Percentiles rank a stretch among this genome's conserved stretches.
Evolutionary conservation across 2,797 vertebrate genomes (phyloP).

Genomic region (Galagoides demidoff): DNA sequence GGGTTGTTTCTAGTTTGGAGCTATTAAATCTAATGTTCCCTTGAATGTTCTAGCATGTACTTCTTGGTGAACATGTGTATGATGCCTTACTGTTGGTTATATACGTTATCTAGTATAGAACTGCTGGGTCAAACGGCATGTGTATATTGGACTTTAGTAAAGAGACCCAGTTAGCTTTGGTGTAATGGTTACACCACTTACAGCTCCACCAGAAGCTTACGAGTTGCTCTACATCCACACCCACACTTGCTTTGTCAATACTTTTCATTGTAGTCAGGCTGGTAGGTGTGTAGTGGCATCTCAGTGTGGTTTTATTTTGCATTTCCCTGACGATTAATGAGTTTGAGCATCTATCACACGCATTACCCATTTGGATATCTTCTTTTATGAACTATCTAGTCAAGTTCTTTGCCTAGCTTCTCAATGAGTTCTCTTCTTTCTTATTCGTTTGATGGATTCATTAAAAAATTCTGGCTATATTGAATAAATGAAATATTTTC

Average conservation of each 20-base stretch:
- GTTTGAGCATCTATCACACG: not conserved
- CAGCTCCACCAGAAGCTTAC: not conserved
- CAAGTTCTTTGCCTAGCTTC: not conserved
- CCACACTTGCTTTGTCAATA: not conserved
- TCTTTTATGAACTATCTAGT: not conserved
- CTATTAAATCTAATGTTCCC: not conserved
- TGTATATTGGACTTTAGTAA: not conserved
- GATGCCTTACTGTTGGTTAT: not conserved
- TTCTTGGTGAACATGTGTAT: not conserved
- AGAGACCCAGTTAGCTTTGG: not conserved
- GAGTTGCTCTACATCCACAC: not conserved
- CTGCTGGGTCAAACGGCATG: not conserved
- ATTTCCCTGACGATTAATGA: not conserved
- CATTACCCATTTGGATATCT: not conserved
- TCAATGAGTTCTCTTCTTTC: not conserved
- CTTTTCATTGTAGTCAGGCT: not conserved
- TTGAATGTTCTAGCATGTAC: not conserved
- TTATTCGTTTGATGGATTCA: not conserved
- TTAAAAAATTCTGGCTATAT: not conserved
- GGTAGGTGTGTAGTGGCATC: not conserved
- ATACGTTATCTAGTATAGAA: not conserved
- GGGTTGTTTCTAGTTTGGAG: not conserved
- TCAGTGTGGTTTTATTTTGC: conserved; percentile 18
- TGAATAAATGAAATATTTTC: not conserved
- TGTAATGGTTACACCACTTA: not conserved